A percentile compares a stretch with the other conserved stretches of the same genome.
These are phyloP conservation scores for Pseudochirops corinnae DNA, from an alignment of 2,797 vertebrate species.

Conservation along the genomic window DNA sequence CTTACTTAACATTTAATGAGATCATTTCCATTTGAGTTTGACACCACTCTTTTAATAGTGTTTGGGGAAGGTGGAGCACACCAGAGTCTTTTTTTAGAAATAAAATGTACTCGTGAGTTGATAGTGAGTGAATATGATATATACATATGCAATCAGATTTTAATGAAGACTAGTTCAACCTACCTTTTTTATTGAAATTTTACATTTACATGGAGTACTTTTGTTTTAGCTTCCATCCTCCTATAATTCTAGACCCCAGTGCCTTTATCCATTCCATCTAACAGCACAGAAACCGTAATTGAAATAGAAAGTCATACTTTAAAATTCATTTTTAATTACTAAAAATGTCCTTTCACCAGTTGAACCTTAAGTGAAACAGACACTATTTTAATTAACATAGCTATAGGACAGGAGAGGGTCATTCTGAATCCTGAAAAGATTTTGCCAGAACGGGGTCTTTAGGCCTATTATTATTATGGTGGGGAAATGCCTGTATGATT, in stretches of 20 bases:
- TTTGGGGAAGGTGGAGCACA: background rate
- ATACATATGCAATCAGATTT: background rate
- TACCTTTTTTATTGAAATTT: background rate
- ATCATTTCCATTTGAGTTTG: background rate
- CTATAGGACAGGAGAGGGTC: background rate
- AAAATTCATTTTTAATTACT: constrained; percentile 33
- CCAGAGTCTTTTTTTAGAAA: background rate
- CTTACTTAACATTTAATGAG: background rate
- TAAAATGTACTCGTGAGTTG: background rate
- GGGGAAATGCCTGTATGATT: constrained; percentile 17
- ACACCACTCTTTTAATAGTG: background rate
- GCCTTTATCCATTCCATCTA: background rate
- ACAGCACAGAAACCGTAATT: background rate
- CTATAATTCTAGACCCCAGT: constrained; percentile 8
- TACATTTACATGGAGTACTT: background rate
- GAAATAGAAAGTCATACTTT: constrained; percentile 40
- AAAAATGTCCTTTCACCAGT: constrained; percentile 43
- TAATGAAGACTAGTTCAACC: background rate
- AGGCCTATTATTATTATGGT: constrained; percentile 17
- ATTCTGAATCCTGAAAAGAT: constrained; percentile 1
- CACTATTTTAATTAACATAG: constrained; percentile 11
- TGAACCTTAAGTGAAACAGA: constrained; percentile 21
- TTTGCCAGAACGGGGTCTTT: constrained; percentile 20
- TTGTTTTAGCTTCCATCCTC: background rate
- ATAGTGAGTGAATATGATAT: background rate